Evolutionary conservation across 2,888 invertebrate genomes (phyloP).

Genomic region (Eulithis prunata): DNA sequence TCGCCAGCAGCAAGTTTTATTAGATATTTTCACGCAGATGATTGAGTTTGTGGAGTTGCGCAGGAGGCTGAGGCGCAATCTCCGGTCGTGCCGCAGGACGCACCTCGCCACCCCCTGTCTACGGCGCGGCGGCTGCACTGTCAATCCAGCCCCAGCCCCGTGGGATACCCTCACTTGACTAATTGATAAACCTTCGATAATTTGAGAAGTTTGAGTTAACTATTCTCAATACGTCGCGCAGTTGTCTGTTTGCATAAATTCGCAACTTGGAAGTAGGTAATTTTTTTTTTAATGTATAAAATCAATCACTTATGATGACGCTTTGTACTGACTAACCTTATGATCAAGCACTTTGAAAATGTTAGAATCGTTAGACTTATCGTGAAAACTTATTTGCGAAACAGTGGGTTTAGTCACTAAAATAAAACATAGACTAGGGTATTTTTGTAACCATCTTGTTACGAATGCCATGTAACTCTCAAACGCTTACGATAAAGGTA

Average conservation of each 20-base stretch:
- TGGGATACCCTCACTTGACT: constrained; percentile 46
- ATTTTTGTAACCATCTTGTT: constrained; percentile 7
- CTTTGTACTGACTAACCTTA: too few species aligned
- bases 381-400: neutral
- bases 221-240: constrained; percentile 17
- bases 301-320: too few species aligned
- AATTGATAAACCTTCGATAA: constrained; percentile 54
- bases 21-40: constrained; percentile 77
- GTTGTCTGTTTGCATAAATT: neutral
- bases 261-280: neutral
- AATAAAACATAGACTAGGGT: neutral
- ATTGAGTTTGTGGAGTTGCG: constrained; percentile 79
- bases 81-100: constrained; percentile 70
- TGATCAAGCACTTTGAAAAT: neutral
- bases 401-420: too few species aligned
- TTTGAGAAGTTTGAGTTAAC: constrained; percentile 40
- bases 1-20: constrained; percentile 69
- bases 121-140: constrained; percentile 48
- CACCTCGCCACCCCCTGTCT: constrained; percentile 43
- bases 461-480: constrained; percentile 15
- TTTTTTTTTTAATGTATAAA: too few species aligned
- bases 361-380: neutral
- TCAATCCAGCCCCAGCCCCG: constrained; percentile 47
- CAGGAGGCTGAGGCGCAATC: constrained; percentile 79
- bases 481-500: constrained; percentile 28